Percentiles rank a stretch among this genome's conserved stretches.
Conservation (phyloP, 2,113 vertebrate species). For the Acanthochromis polyacanthus region DNA sequence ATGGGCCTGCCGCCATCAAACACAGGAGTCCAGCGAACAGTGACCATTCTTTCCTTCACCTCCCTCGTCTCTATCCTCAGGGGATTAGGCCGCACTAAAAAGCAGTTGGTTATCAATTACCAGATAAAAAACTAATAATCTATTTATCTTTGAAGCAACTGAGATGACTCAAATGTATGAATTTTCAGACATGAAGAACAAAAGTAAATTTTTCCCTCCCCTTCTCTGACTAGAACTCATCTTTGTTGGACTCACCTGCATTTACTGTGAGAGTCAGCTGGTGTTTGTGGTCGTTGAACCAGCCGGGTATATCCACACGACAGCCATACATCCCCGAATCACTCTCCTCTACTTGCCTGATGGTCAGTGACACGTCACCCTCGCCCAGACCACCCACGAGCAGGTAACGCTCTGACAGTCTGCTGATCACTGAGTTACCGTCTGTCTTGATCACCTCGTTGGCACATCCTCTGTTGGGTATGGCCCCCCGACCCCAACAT, state of each 20-base stretch:
- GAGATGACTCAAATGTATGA: too few relatives aligned
- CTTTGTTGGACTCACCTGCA: conserved; percentile 67
- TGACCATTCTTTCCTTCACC: conserved; percentile 65
- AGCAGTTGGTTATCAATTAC: not conserved
- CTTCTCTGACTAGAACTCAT: not conserved
- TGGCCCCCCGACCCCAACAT: conserved; percentile 77
- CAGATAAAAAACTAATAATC: not conserved
- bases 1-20: conserved; percentile 73
- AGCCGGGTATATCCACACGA: conserved; percentile 79
- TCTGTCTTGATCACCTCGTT: conserved; percentile 68
- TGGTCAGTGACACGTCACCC: conserved; percentile 80
- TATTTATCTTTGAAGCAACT: not conserved
- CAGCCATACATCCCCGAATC: conserved; percentile 81
- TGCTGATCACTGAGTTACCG: conserved; percentile 53
- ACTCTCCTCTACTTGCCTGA: conserved; percentile 55
- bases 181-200: not conserved
- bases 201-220: not conserved
- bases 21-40: conserved; percentile 62
- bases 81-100: conserved; percentile 60
- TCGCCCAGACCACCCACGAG: conserved; percentile 46
- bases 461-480: conserved; percentile 71
- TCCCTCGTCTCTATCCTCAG: conserved; percentile 57
- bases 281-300: conserved; percentile 81
- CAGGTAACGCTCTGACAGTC: conserved; percentile 68
- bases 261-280: conserved; percentile 72